Conservation (phyloP, 1,140 invertebrate species). For the Temnothorax curvispinosus region DNA sequence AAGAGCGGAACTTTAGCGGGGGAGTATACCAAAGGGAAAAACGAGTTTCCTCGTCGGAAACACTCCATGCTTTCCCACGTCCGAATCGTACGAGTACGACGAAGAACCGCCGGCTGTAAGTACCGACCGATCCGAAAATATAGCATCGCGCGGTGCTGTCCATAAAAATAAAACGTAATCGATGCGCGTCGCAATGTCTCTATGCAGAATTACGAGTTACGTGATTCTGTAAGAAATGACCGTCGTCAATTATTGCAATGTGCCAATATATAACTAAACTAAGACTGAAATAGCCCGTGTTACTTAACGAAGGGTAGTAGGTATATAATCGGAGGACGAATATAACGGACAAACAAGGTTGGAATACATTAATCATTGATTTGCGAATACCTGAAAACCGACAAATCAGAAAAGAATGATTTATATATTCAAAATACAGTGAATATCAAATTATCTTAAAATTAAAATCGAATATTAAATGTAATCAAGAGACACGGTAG, state of each 20-base stretch:
- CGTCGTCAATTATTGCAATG: constrained; percentile 7
- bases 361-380: not conserved
- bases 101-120: constrained; percentile 60
- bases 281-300: not conserved
- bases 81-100: constrained; percentile 64
- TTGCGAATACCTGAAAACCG: not conserved
- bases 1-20: constrained; percentile 64
- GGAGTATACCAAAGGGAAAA: constrained; percentile 60
- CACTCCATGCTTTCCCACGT: constrained; percentile 70
- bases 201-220: not conserved
- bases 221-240: not conserved
- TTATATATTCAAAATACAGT: not conserved
- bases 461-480: constrained; percentile 1
- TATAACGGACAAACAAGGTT: not conserved
- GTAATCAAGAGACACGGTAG: not conserved
- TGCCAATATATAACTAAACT: not conserved
- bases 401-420: not conserved
- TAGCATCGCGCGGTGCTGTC: not conserved
- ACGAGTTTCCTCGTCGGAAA: constrained; percentile 68
- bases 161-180: constrained; percentile 55
- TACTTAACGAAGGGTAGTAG: not conserved
- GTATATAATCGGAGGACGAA: not conserved
- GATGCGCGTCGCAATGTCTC: not conserved
- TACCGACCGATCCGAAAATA: constrained; percentile 59
- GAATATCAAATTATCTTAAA: not conserved